Percentiles rank a stretch among this genome's conserved stretches.
phyloP scores from a whole-genome alignment of 2,113 vertebrate species.

The Capreolus pygargus region DNA sequence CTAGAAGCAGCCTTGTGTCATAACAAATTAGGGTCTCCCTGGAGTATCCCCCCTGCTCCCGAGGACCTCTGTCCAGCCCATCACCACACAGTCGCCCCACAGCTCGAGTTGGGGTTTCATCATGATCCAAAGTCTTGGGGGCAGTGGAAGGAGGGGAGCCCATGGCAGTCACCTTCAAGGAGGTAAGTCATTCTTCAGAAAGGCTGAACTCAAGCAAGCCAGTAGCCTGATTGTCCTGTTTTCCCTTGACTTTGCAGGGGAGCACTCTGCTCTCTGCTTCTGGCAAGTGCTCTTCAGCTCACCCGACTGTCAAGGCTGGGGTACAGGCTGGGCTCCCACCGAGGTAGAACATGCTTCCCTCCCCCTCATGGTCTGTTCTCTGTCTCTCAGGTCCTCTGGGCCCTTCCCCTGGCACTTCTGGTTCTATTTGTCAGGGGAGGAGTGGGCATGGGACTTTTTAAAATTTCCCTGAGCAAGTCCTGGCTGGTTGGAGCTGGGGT shows the following conservation, averaged over 20 bases:
- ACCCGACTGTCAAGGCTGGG: neutral
- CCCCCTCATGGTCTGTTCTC: neutral
- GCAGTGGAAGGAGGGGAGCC: no score
- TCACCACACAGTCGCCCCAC: no score
- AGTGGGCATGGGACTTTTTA: rapidly evolving
- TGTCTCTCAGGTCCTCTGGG: neutral
- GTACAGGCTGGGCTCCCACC: rapidly evolving
- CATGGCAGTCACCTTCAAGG: neutral
- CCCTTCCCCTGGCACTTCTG: neutral
- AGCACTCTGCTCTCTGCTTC: neutral
- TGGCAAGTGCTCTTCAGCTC: neutral
- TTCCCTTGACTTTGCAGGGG: neutral
- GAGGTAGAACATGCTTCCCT: neutral
- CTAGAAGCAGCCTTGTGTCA: neutral
- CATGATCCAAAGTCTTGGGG: neutral
- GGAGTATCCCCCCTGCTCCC: rapidly evolving
- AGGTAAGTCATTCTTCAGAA: neutral
- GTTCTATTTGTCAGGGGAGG: rapidly evolving
- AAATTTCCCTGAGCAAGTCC: neutral
- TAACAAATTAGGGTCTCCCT: neutral
- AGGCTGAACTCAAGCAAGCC: neutral
- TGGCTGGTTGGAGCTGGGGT: neutral
- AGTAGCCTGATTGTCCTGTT: neutral
- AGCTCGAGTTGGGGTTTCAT: neutral
- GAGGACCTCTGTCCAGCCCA: no score